These are phyloP conservation scores for Ptyas mucosa DNA, from an alignment of 2,113 vertebrate genomes.

Conservation along the genomic window DNA sequence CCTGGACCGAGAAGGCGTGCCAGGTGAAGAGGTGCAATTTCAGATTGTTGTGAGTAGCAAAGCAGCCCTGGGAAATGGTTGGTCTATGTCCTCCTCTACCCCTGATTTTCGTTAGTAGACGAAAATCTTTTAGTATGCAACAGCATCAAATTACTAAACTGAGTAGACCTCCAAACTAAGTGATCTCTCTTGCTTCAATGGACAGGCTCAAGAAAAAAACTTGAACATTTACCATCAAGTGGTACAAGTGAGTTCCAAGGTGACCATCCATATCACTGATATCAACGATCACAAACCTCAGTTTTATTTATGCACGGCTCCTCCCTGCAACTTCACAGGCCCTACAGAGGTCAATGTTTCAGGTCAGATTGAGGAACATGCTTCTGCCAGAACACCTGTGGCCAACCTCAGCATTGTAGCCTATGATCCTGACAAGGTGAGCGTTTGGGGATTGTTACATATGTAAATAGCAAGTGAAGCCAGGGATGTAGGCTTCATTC, in stretches of 20 bases:
- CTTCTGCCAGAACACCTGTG: constrained; percentile 65
- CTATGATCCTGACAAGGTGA: constrained; percentile 80
- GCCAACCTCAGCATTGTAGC: constrained; percentile 72
- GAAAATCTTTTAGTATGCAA: neutral
- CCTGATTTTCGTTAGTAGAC: neutral
- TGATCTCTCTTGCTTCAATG: neutral
- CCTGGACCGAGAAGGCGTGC: constrained; percentile 81
- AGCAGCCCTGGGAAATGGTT: neutral
- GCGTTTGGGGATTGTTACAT: neutral
- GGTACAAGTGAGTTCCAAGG: constrained; percentile 54
- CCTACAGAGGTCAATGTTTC: constrained; percentile 59
- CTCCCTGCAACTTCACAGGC: constrained; percentile 62
- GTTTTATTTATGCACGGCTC: constrained; percentile 78
- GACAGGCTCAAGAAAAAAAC: constrained; percentile 65
- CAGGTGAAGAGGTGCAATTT: constrained; percentile 66
- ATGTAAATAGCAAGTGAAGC: too few relatives aligned
- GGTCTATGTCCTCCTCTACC: neutral
- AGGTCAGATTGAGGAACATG: constrained; percentile 76
- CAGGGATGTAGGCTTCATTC: too few relatives aligned
- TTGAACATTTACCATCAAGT: constrained; percentile 38
- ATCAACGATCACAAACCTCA: constrained; percentile 82
- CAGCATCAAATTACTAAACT: neutral
- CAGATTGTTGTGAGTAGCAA: constrained; percentile 74
- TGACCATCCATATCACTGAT: constrained; percentile 76
- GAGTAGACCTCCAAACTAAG: neutral